Evolutionary conservation across 2,113 vertebrate genomes (phyloP).

Genomic region (Leptocoma aspasia): DNA sequence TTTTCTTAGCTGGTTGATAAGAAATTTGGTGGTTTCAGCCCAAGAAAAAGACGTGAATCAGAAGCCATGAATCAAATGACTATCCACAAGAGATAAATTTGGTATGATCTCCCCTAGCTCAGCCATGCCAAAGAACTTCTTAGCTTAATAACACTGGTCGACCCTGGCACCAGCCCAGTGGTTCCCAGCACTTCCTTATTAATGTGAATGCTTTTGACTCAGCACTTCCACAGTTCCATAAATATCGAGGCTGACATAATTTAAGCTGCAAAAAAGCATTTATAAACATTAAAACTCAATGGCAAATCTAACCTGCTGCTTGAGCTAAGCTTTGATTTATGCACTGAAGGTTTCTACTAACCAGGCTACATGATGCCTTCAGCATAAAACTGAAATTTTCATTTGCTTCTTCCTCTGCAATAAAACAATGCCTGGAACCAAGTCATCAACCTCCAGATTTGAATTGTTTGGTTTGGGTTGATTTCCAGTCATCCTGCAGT

Average conservation of each 20-base stretch:
- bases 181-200: conserved; percentile 64
- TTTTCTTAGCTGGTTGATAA: conserved; percentile 37
- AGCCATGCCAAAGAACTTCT: conserved; percentile 52
- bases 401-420: not conserved
- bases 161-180: conserved; percentile 57
- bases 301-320: conserved; percentile 4
- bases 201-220: conserved; percentile 62
- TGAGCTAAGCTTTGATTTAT: conserved; percentile 34
- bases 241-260: conserved; percentile 63
- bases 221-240: conserved; percentile 62
- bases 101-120: conserved; percentile 29
- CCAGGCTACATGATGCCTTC: not conserved
- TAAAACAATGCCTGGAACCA: not conserved
- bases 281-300: conserved; percentile 45
- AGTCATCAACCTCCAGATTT: not conserved
- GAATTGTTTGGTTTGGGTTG: not conserved
- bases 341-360: not conserved
- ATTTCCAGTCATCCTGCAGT: not conserved
- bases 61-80: conserved; percentile 43
- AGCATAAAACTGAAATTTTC: not conserved
- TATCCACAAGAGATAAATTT: conserved; percentile 44
- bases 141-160: conserved; percentile 46
- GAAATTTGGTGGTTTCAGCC: not conserved
- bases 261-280: conserved; percentile 63
- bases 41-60: conserved; percentile 50